Evolutionary conservation across 2,113 vertebrate genomes (phyloP).

Genomic region (Brachirus orientalis): DNA sequence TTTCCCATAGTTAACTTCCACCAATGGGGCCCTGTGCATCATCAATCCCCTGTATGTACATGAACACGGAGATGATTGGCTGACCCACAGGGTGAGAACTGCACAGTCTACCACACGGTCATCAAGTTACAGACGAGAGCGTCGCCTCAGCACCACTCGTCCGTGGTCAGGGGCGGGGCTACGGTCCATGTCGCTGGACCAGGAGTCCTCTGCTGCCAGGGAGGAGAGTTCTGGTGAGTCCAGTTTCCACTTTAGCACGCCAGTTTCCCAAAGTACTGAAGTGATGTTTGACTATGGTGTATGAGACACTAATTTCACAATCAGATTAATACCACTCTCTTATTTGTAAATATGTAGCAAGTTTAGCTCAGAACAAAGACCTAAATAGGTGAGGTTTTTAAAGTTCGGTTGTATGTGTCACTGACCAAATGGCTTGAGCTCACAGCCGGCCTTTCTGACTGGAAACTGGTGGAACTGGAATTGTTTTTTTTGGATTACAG

Average conservation of each 20-base stretch:
- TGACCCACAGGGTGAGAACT: slow-evolving; percentile 32
- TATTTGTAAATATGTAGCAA: too few species aligned
- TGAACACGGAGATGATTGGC: slow-evolving; percentile 81
- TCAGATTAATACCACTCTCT: too few species aligned
- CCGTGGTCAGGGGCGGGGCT: slow-evolving; percentile 69
- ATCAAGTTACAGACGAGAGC: slow-evolving; percentile 24
- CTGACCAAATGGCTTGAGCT: too few species aligned
- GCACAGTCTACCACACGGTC: not conserved
- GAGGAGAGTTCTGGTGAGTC: slow-evolving; percentile 55
- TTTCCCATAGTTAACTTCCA: slow-evolving; percentile 64
- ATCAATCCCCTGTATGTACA: slow-evolving; percentile 88
- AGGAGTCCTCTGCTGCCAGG: slow-evolving; percentile 26
- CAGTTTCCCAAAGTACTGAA: too few species aligned
- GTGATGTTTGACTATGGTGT: too few species aligned
- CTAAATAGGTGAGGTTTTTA: too few species aligned
- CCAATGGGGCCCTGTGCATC: slow-evolving; percentile 82
- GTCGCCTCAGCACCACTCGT: slow-evolving; percentile 71
- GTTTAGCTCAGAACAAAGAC: too few species aligned
- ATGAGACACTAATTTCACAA: too few species aligned
- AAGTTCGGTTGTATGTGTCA: too few species aligned
- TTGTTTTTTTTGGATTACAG: too few species aligned
- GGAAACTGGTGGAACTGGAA: too few species aligned
- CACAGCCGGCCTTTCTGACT: too few species aligned
- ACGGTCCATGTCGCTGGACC: slow-evolving; percentile 68
- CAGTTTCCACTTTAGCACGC: not conserved